Base-by-base conservation (phyloP, 2,888 invertebrate genomes). In the Troides helena region DNA sequence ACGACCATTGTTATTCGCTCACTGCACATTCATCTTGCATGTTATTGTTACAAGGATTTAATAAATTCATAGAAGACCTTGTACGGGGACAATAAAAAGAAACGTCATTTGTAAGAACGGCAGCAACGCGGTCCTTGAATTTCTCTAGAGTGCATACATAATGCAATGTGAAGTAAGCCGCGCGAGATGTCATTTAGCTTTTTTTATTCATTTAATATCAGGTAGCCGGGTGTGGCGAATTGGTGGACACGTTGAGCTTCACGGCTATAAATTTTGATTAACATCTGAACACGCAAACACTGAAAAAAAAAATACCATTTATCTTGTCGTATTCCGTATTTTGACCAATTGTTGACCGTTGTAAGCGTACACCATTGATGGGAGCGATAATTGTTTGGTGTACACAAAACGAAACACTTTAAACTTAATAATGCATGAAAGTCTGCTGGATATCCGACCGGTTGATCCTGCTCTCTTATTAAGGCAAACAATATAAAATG, bases 341-440 rank as follows among this genome's bases (percentile, higher is more conserved):
- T 53, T 53, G 23, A 21, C 56, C n/a, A 56, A 46, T 2, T 46
- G 14, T 46, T 46, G 46, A n/a, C 18, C 0, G 56, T 56, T 5
- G 21, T 21, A 56, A 56, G 7, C 56, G 10, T 21, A 21, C 56
- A 14, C 21, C 6, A 23, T 58, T 23, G 57, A 81, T 88, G 89
- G 84, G 89, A 90, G 88, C 81, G 82, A 83, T 84, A 84, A 84
- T 87, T 85, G 85, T 81, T 80, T 74, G 82, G 82, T 84, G 83
- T 85, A 81, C 81, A 81, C 80, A 77, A 79, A 80, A 81, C 77
- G 79, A 77, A 79, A 79, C 81, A 78, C 79, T 80, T 69, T 72
- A 78, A 76, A 80, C 85, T 89, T 83, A 87, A 90, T 90, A 88
- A 88, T 90, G 84, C 86, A 90, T 86, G 82, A 30, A 85, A 81